Evolutionary conservation across 2,888 invertebrate genomes (phyloP).

Genomic region (Cerastis rubricosa): DNA sequence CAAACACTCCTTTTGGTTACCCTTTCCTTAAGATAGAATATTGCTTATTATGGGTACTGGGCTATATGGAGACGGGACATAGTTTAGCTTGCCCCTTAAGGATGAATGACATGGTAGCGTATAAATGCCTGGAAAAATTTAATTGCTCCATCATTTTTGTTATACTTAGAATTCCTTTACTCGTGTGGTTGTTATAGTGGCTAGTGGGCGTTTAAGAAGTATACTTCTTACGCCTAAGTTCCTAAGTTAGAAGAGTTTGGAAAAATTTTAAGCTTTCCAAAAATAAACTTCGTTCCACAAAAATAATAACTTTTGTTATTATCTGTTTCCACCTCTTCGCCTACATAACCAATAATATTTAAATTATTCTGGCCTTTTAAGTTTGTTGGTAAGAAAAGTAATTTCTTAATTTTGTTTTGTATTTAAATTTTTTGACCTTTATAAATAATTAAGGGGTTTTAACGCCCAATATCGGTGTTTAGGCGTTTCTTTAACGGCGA

Average conservation of each 20-base stretch:
- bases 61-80: no score
- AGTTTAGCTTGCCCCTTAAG: no score
- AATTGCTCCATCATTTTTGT: no score
- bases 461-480: not conserved
- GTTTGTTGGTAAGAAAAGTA: not conserved
- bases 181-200: not conserved
- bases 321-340: not conserved
- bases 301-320: not conserved
- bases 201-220: not conserved
- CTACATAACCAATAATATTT: not conserved
- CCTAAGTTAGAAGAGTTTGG: not conserved
- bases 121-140: not conserved
- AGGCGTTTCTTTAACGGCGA: not conserved
- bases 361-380: not conserved
- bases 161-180: not conserved
- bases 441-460: not conserved
- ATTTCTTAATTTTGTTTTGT: conserved; percentile 2
- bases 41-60: not conserved
- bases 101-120: no score
- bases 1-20: not conserved
- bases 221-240: no score
- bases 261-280: not conserved
- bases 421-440: not conserved
- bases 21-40: not conserved
- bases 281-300: not conserved